These are phyloP conservation scores for Sebastes itinus DNA, from an alignment of 2,797 vertebrate species.

Conservation along the genomic window DNA sequence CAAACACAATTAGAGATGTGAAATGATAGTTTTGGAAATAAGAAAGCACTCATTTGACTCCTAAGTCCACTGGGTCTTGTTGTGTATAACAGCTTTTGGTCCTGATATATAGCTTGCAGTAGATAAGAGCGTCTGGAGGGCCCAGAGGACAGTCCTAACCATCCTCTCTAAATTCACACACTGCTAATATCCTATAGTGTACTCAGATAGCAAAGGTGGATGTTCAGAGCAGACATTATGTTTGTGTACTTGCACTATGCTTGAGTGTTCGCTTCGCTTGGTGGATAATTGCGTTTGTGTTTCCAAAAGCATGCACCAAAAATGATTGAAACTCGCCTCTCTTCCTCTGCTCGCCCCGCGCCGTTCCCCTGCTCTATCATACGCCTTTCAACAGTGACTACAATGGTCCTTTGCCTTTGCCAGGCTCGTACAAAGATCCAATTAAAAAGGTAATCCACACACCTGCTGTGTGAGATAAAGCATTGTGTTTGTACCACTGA, in stretches of 20 bases:
- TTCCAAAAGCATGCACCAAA: conserved; percentile 20
- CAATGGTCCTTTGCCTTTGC: conserved; percentile 35
- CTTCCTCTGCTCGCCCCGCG: conserved; percentile 4
- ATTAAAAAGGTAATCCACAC: conserved; percentile 66
- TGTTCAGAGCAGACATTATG: not conserved
- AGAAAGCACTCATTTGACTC: not conserved
- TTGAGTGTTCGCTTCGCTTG: not conserved
- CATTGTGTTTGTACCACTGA: conserved; percentile 34
- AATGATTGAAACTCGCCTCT: conserved; percentile 24
- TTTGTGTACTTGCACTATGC: not conserved
- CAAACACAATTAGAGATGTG: conserved; percentile 14
- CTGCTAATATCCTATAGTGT: conserved; percentile 5
- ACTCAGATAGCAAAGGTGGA: not conserved
- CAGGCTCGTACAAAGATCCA: conserved; percentile 46
- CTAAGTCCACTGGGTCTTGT: not conserved
- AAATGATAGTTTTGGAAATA: not conserved
- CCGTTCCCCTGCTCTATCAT: conserved; percentile 19
- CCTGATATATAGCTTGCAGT: not conserved
- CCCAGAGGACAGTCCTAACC: not conserved
- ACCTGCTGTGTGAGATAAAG: conserved; percentile 58
- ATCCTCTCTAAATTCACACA: not conserved
- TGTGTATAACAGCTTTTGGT: not conserved
- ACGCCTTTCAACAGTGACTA: conserved; percentile 32
- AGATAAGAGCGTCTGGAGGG: conserved; percentile 2
- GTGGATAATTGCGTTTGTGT: conserved; percentile 39